Conservation (phyloP, 2,113 vertebrate species). For the Ceuthmochares aereus region DNA sequence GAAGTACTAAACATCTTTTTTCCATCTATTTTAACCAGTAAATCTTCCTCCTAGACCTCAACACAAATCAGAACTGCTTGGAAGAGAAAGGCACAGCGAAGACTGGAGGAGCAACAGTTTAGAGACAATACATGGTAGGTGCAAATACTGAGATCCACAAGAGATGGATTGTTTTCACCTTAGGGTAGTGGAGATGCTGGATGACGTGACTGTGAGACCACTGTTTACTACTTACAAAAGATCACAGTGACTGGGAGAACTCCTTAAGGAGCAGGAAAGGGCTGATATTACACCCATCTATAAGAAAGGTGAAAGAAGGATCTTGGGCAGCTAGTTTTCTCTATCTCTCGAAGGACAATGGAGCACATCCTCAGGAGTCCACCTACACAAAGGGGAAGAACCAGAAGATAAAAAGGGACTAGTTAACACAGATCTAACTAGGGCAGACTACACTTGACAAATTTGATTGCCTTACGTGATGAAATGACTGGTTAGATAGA, state of each 20-base stretch:
- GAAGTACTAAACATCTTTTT: neutral
- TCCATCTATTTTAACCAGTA: neutral
- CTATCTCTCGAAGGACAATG: neutral
- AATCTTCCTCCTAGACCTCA: neutral
- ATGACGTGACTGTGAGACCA: neutral
- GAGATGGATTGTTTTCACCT: neutral
- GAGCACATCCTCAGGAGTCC: neutral
- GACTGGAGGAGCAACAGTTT: neutral
- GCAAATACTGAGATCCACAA: neutral
- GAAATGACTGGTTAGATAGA: too few species aligned
- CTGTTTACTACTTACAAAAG: neutral
- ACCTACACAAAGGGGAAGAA: neutral
- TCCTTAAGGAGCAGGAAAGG: neutral
- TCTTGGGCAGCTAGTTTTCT: neutral
- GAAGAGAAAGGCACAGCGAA: neutral
- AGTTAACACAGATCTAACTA: neutral
- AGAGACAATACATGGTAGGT: neutral
- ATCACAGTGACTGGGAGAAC: neutral
- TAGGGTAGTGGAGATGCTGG: neutral
- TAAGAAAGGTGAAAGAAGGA: neutral
- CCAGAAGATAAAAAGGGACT: neutral
- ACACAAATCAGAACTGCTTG: neutral
- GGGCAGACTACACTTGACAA: neutral
- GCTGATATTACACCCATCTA: neutral
- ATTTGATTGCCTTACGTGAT: neutral